Evolutionary conservation across 1,140 invertebrate species (phyloP), one percentile per base, ranked within the genome.

Genomic region (Zophobas morio): DNA sequence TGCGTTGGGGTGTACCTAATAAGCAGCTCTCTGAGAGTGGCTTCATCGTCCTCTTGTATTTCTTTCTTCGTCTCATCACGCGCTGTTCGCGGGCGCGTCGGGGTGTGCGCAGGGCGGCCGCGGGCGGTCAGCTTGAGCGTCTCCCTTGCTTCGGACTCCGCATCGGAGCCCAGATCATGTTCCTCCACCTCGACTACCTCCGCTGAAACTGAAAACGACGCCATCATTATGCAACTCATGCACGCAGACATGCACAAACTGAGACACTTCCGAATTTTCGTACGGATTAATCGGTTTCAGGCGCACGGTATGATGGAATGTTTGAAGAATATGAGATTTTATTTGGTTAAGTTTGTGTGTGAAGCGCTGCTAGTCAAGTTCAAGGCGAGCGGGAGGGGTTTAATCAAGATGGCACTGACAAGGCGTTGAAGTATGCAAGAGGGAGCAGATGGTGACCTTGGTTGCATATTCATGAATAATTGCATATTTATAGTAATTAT

Each of bases 21-120:
- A 89, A 94, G 92, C 89, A 94, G 91, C 91, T 94, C 93, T 90
- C 93, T 93, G 88, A 94, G 93, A 90, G 93, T 94, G 86, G 93
- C 91, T 89, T 94, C 93, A 89, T 94, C 93, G 88, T 94, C 93
- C 87, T 92, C 92, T 90, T 92, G 91, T 85, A 86, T 84, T 84
- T 86, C 84, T 86, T 86, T 83, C 85, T 84, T 84, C 85, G 85
- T 85, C 83, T 86, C 85, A 86, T 86, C 81, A 82, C 85, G 82
- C 81, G 83, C 81, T 78, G 80, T 72, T 79, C 73, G 81, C 53
- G 78, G 75, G 70, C 77, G 79, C 72, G 56, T 75, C 73, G 77
- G 78, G 73, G 81, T 74, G 82, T 81, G 77, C 79, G 78, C 70
- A 75, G 75, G 72, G 40, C 78, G 80, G 66, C 78, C 80, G 76